phyloP scores from a whole-genome alignment of 2,888 invertebrate species.

The Drosophila vallismaia region DNA sequence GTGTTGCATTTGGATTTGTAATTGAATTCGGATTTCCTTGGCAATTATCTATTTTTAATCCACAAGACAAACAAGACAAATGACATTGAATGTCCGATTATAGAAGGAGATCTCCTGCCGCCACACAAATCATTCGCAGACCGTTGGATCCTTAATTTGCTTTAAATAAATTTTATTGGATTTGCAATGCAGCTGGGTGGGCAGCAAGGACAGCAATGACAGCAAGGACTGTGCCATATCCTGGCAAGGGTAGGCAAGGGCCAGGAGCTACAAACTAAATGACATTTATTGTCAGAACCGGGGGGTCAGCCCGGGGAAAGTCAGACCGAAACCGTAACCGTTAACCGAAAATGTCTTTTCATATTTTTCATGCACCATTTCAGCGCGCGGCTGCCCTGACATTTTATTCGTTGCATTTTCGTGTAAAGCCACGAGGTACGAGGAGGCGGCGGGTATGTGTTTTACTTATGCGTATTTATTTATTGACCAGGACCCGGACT shows the following conservation, averaged over 20 bases:
- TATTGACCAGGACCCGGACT: constrained; percentile 76
- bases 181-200: constrained; percentile 50
- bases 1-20: not conserved
- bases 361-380: constrained; percentile 55
- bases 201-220: no score
- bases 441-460: constrained; percentile 25
- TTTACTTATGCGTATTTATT: constrained; percentile 63
- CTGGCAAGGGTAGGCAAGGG: no score
- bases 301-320: constrained; percentile 27
- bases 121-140: constrained; percentile 50
- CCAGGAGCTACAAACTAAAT: constrained; percentile 35
- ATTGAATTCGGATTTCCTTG: no score
- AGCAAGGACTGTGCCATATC: no score
- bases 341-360: constrained; percentile 55
- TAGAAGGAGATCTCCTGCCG: constrained; percentile 17
- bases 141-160: constrained; percentile 49
- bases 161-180: constrained; percentile 73
- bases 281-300: constrained; percentile 47
- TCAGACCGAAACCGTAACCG: constrained; percentile 1
- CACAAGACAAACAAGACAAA: not conserved
- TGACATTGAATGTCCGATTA: constrained; percentile 12
- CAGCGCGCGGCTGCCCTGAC: constrained; percentile 5
- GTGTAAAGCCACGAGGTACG: constrained; percentile 17
- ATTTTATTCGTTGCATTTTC: constrained; percentile 27
- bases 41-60: constrained; percentile 5